Base-by-base conservation (phyloP, 2,888 invertebrate species). In the Drosophila tripunctata region DNA sequence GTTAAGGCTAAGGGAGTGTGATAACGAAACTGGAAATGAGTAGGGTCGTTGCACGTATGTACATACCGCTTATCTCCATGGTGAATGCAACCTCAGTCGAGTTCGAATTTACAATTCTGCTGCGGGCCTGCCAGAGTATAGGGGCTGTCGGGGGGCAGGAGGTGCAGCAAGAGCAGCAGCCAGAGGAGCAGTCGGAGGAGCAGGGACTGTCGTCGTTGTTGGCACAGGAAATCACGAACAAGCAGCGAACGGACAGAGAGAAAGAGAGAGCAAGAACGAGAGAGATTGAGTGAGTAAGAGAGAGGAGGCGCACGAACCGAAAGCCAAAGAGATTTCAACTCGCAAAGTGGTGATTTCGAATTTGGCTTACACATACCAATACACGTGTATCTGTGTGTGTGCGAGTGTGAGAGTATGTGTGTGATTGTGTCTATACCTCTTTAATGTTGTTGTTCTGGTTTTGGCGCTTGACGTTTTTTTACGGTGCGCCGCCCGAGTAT, bases 401-500 rank as follows among this genome's bases (percentile, higher is more conserved):
- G 41, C 41, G 30, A 17, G 35, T 57, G 36, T 41, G 43, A 12
- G 31, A 40, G 51, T 45, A 60, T 55, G 44, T 48, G 43, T 40
- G 50, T 30, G 31, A 17, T 41, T 72, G 57, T 66, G 62, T 60
- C 35, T 79, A 64, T 64, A 78, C 70, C 61, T 76, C 79, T 85
- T 86, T 77, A 75, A 80, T 83, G 78, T 69, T 81, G 86, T 79
- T 81, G 88, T 86, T 83, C 78, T 77, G 83, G 86, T 78, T 85
- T 82, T 84, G 84, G 86, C 84, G 86, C 83, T 86, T 85, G 84
- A 69, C 74, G 70, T 84, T 87, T 86, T 80, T 80, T 84, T 83
- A 84, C 87, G 83, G 84, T 87, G 83, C 87, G 78, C 83, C 87
- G 83, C 80, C 86, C 81, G 82, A 85, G 83, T 80, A 83, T 84